A percentile compares a stretch with the other conserved stretches of the same genome.
Evolutionary conservation across 2,888 invertebrate species (phyloP).

Genomic region (Pasiphila rectangulata): DNA sequence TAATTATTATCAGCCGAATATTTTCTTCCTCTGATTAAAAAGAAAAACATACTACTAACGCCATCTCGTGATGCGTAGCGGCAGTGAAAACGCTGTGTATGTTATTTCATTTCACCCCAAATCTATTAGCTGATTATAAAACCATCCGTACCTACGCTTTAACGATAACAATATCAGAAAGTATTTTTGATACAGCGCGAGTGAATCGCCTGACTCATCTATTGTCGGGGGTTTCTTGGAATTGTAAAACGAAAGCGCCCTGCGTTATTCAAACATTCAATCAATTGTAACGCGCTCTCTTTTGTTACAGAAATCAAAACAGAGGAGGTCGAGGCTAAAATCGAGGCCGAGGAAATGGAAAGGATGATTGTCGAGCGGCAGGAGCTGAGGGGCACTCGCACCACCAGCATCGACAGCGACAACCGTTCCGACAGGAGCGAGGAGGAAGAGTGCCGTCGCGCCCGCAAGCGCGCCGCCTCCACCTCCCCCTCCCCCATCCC

Average conservation of each 20-base stretch:
- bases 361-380: constrained; percentile 58
- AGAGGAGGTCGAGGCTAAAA: constrained; percentile 72
- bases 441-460: constrained; percentile 61
- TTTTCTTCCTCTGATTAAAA: not conserved
- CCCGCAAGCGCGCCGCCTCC: constrained; percentile 67
- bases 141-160: constrained; percentile 37
- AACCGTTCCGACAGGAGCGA: constrained; percentile 80
- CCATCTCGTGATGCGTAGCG: constrained; percentile 54
- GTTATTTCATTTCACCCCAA: constrained; percentile 35
- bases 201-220: constrained; percentile 72
- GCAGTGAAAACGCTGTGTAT: constrained; percentile 17
- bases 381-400: constrained; percentile 58
- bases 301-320: constrained; percentile 79
- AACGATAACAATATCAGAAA: constrained; percentile 47
- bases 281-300: constrained; percentile 67
- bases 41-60: constrained; percentile 25
- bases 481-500: constrained; percentile 62
- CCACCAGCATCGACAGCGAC: constrained; percentile 78
- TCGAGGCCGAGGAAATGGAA: constrained; percentile 62
- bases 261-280: constrained; percentile 69
- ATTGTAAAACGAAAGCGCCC: constrained; percentile 71
- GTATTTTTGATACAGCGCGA: constrained; percentile 62
- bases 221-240: constrained; percentile 77
- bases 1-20: constrained; percentile 3
- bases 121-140: constrained; percentile 65